Base-by-base conservation (phyloP, 2,113 vertebrate genomes). In the Cygnus atratus region DNA sequence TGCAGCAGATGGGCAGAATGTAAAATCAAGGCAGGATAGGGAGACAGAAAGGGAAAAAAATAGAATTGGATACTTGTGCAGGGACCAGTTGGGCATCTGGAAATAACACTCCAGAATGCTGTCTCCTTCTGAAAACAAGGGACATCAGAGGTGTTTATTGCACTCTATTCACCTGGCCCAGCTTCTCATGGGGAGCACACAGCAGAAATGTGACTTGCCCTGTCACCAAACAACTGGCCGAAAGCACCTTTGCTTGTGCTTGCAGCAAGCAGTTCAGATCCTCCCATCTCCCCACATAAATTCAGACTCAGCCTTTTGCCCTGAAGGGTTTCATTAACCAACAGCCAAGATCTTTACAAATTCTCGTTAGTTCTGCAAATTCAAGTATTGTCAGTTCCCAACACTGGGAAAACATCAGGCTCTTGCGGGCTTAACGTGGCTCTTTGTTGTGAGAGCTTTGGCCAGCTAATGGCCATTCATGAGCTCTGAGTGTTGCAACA, bases 401-500 rank as follows among this genome's bases (percentile, higher is more conserved):
- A 26, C 46, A 2, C 54, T 77, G 72, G 91, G 93, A 79, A 77
- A 94, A 59, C 82, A 63, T 92, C 82, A 75, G 71, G 52, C 22
- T 86, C 11, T 67, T n/a, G 35, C 1, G 2, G 52, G 72, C 81
- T 92, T 57, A 33, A 24, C 37, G 0, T 66, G 78, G 63, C 54
- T 85, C 78, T 94, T 89, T 73, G 66, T 81, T 72, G 75, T 22
- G 41, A 13, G 33, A 70, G 39, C 5, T 4, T 4, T 76, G 91
- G 78, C 85, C 73, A 88, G 82, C 72, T 67, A 15, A 80, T 37
- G 90, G 85, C 90, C 90, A 93, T 92, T 95, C 94, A 85, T 71
- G 90, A 94, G 17, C 67, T 84, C 71, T 0, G 2, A 39, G 57
- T 8, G 72, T 59, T 84, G 85, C 92, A 92, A 96, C 55, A 78